phyloP scores from a whole-genome alignment of 2,888 invertebrate species.

The Euzophera pinguis region DNA sequence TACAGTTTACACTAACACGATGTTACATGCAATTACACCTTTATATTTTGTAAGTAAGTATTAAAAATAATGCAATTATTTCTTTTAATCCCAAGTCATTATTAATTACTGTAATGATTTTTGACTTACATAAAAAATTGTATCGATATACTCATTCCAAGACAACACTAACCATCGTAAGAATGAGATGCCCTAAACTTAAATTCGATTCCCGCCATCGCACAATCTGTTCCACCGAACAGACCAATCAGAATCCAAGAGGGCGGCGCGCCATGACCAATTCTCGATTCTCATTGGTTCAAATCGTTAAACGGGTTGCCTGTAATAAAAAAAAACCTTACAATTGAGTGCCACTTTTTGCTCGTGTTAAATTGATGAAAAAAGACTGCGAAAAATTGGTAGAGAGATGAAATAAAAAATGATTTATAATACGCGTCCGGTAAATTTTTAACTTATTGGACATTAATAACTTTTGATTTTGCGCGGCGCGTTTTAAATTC shows the following conservation, averaged over 20 bases:
- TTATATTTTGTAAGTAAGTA: too few species aligned
- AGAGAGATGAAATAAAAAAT: conserved; percentile 74
- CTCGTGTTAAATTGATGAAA: conserved; percentile 77
- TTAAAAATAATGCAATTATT: too few species aligned
- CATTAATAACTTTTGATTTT: conserved; percentile 77
- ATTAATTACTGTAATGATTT: neutral
- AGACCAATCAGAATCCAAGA: conserved; percentile 59
- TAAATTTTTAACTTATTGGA: conserved; percentile 78
- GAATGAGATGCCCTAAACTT: conserved; percentile 74
- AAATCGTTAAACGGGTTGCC: conserved; percentile 72
- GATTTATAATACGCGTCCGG: conserved; percentile 72
- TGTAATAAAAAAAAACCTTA: conserved; percentile 70
- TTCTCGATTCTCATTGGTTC: conserved; percentile 54
- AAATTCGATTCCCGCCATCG: conserved; percentile 76
- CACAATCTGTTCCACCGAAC: conserved; percentile 61
- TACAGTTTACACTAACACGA: too few species aligned
- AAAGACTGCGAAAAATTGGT: conserved; percentile 70
- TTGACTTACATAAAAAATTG: neutral
- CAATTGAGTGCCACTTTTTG: conserved; percentile 77
- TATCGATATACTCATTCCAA: conserved; percentile 31
- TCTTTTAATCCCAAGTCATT: too few species aligned
- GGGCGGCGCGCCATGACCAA: conserved; percentile 60
- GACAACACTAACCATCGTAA: conserved; percentile 51
- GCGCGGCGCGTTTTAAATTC: conserved; percentile 49
- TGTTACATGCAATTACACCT: too few species aligned